Evolutionary conservation across 2,113 vertebrate genomes (phyloP).

Genomic region (Ictalurus furcatus): DNA sequence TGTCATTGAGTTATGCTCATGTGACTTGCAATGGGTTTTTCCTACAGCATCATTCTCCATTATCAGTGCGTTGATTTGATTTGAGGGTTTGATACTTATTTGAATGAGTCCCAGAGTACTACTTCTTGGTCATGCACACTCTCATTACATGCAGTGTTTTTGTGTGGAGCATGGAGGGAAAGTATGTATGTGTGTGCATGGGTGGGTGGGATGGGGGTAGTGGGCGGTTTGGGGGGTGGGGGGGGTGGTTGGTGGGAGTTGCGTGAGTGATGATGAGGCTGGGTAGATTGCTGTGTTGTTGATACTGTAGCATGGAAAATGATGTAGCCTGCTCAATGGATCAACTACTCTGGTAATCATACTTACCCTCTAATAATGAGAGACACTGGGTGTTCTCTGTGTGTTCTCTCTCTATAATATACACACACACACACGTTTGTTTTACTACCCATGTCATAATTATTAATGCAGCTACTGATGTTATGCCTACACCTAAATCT

Average conservation of each 20-base stretch:
- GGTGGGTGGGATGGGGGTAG: slow-evolving; percentile 60
- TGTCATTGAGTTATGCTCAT: slow-evolving; percentile 12
- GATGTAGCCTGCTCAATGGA: slow-evolving; percentile 45
- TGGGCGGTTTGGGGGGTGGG: slow-evolving; percentile 30
- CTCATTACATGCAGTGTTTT: neutral
- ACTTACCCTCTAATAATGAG: slow-evolving; percentile 30
- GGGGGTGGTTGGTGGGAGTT: neutral
- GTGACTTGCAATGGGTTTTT: slow-evolving; percentile 8
- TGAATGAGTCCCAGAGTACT: slow-evolving; percentile 34
- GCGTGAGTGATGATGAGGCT: slow-evolving; percentile 61
- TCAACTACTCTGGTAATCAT: slow-evolving; percentile 33
- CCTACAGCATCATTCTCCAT: slow-evolving; percentile 37
- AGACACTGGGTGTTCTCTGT: slow-evolving; percentile 5
- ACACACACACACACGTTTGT: neutral
- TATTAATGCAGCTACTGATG: neutral
- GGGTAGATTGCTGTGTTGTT: slow-evolving; percentile 55
- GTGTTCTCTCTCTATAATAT: neutral
- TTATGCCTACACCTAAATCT: neutral
- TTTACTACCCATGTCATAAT: neutral
- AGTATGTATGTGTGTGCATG: slow-evolving; percentile 53
- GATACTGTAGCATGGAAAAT: slow-evolving; percentile 61
- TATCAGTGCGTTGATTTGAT: slow-evolving; percentile 45
- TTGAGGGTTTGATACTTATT: slow-evolving; percentile 31
- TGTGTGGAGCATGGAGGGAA: neutral
- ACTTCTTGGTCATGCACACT: slow-evolving; percentile 37